A percentile compares a stretch with the other conserved stretches of the same genome.
phyloP scores from a whole-genome alignment of 2,113 vertebrate species.

The Gambusia holbrooki region DNA sequence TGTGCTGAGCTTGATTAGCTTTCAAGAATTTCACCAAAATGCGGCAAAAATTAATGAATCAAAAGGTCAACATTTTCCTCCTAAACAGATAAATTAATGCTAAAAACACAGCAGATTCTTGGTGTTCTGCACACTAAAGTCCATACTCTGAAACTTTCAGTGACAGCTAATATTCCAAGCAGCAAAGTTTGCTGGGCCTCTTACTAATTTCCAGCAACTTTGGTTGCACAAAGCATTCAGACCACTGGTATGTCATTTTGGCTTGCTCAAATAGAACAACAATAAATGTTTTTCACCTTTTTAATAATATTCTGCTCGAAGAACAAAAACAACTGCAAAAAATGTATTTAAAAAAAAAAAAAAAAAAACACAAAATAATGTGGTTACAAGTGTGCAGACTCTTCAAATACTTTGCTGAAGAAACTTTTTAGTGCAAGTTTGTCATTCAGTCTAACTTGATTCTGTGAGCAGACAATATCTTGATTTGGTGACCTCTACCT shows the following conservation, averaged over 20 bases:
- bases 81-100: conserved; percentile 23
- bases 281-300: too few species aligned
- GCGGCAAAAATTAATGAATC: conserved; percentile 22
- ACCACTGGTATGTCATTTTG: not conserved
- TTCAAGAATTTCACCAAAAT: conserved; percentile 12
- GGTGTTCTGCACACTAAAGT: conserved; percentile 22
- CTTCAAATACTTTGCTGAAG: too few species aligned
- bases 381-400: too few species aligned
- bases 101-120: conserved; percentile 25
- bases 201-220: conserved; percentile 3
- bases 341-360: too few species aligned
- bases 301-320: too few species aligned
- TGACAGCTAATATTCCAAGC: conserved; percentile 22
- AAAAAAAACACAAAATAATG: too few species aligned
- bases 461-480: too few species aligned
- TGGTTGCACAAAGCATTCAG: not conserved
- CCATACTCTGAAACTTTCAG: conserved; percentile 10
- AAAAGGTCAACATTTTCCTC: conserved; percentile 21
- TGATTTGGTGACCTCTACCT: too few species aligned
- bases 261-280: too few species aligned
- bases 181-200: conserved; percentile 18
- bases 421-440: too few species aligned
- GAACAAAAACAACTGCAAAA: not conserved
- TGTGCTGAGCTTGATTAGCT: conserved; percentile 1
- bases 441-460: too few species aligned